Evolutionary conservation across 2,113 vertebrate species (phyloP), one percentile per base, ranked within the genome.

Genomic region (Paratilapia polleni): DNA sequence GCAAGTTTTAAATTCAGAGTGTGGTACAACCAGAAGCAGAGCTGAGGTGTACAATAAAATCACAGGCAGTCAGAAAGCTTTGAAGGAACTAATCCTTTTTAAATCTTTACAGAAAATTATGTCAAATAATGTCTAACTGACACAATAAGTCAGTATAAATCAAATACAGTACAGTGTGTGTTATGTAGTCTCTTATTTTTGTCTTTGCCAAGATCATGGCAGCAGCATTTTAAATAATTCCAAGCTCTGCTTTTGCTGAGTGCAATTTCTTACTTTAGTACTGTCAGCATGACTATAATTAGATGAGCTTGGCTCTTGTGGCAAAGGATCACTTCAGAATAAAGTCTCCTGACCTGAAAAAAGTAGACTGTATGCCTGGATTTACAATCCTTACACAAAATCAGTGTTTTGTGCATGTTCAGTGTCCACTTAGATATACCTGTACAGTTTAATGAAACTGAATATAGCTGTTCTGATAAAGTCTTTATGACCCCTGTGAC

Each of bases 221-320:
- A 58, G 77, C 85, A 78, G 74, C 58, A 12, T 79, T 82, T 82
- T 86, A 14, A 81, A 88, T 86, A 49, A 83, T 85, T 70, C 13
- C 41, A 61, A 59, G 47, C 56, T 81, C 75, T 86, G 59, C 77
- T 34, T 62, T 77, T 77, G 31, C 75, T 80, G 78, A 85, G 78
- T 77, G 79, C 58, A 52, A 63, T 83, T 77, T 77, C 63, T 60
- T 47, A n/a, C 61, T 77, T 81, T 56, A 36, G 78, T 82, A 24
- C 34, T 49, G 78, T 91, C 91, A 90, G 90, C 82, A 86, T 19
- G 59, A 34, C 63, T 87, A 84, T 86, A 90, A 84, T 89, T 86
- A 83, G 78, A 85, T 47, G 78, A 82, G 61, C 47, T 15, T 73
- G 68, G 26, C 60, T 80, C 76, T 73, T 59, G 38, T 89, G 58